Evolutionary conservation across 2,888 invertebrate species (phyloP), one percentile per base, ranked within the genome.

Genomic region (Hololepta plana): DNA sequence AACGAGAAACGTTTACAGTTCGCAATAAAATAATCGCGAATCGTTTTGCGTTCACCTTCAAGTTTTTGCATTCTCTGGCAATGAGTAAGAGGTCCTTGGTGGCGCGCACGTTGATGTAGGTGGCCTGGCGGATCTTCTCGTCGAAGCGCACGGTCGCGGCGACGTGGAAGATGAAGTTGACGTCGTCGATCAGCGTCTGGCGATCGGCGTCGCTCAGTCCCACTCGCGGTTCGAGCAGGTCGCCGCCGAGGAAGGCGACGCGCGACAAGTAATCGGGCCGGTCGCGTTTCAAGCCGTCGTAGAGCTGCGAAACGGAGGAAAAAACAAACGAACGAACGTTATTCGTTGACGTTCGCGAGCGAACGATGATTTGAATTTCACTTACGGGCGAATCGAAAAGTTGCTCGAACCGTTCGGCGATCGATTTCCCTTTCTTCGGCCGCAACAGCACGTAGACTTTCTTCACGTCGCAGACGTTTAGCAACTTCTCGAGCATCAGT

Each of bases 91-190:
- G 51, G 38, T 71, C 64, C 32, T 62, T 57, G 1, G 73, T 69
- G 22, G 70, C 71, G 16, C 65, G 52, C 4, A 77, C 66, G 49
- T 81, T 81, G 49, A 77, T 71, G 30, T 65, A 59, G 12, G 70
- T 58, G 0, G 79, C 72, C n/a, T 59, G 46, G 49, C 64, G 62
- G 8, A 82, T 50, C 23, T 63, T 64, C 44, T 80, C 79, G 44
- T 79, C 73, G 44, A 82, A 82, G 35, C 67, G 60, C 11, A 80
- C 71, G 1, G 77, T 77, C 2, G 79, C 80, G 2, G 80, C 80
- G 23, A 69, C 69, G 46, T 81, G 79, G 46, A 81, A 68, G 7
- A 81, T 67, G 24, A 74, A 55, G 26, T 60, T 53, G 16, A 75
- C 68, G 37, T 72, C 60, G n/a, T 60, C n/a, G n/a, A 49, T 45